phyloP scores from a whole-genome alignment of 2,888 invertebrate species.

The Ptychoptera contaminata region DNA sequence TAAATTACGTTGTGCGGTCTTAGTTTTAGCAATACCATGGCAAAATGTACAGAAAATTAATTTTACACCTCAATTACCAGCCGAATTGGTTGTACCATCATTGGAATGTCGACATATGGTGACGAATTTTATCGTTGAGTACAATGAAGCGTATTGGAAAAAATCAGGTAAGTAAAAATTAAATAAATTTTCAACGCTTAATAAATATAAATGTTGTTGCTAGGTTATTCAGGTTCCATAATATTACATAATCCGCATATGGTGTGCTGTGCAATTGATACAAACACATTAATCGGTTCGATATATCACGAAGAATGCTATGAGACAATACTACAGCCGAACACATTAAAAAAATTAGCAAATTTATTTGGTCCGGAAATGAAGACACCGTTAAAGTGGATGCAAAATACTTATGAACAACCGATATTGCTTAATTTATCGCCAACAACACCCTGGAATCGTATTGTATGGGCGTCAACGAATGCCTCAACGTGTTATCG shows the following conservation, averaged over 20 bases:
- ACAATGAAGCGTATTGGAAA: conserved; percentile 21
- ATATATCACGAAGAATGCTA: conserved; percentile 17
- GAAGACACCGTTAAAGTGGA: conserved; percentile 15
- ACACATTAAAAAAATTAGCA: conserved; percentile 16
- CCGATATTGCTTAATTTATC: conserved; percentile 15
- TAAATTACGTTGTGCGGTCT: conserved; percentile 15
- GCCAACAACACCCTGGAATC: conserved; percentile 21
- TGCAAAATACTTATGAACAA: conserved; percentile 16
- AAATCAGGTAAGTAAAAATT: neutral
- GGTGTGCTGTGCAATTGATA: conserved; percentile 17
- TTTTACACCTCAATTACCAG: conserved; percentile 21
- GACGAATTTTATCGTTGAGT: conserved; percentile 20
- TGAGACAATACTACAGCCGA: conserved; percentile 12
- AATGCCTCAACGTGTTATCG: conserved; percentile 21
- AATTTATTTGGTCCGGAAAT: conserved; percentile 20
- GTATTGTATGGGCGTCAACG: conserved; percentile 25
- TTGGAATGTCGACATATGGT: conserved; percentile 8
- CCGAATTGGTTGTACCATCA: conserved; percentile 10
- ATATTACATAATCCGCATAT: conserved; percentile 16
- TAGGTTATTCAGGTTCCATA: conserved; percentile 21
- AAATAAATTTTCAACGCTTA: no score
- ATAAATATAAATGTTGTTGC: no score
- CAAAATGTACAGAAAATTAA: conserved; percentile 16
- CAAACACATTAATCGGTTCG: conserved; percentile 16
- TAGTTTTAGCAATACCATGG: conserved; percentile 25